A percentile compares a stretch with the other conserved stretches of the same genome.
These are phyloP conservation scores for Stichopus chloronotus DNA, from an alignment of 35 echinoderm and acorn worm species.

Conservation along the genomic window DNA sequence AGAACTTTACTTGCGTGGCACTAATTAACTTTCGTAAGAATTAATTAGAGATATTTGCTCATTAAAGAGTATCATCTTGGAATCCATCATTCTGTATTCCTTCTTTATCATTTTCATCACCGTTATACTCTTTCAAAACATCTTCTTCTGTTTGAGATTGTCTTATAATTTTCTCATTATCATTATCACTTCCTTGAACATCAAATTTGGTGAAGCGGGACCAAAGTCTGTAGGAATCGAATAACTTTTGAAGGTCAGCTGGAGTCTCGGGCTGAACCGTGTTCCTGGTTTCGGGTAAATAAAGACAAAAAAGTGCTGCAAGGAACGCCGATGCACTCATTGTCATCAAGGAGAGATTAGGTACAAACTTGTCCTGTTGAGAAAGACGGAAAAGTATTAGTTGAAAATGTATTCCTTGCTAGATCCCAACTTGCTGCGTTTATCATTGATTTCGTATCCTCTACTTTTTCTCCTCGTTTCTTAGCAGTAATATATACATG, in stretches of 20 bases:
- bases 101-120: neutral
- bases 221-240: neutral
- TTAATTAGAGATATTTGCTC: neutral
- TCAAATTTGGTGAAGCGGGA: conserved; percentile 1
- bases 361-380: conserved; percentile 39
- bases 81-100: neutral
- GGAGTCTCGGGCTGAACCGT: conserved; percentile 28
- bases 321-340: conserved; percentile 30
- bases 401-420: no score
- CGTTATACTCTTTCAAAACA: neutral
- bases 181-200: neutral
- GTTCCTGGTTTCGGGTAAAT: conserved; percentile 16
- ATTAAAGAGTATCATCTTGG: neutral
- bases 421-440: no score
- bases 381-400: neutral
- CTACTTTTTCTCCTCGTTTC: no score
- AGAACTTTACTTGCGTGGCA: no score
- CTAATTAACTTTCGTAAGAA: no score
- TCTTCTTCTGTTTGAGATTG: neutral
- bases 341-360: conserved; percentile 4
- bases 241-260: neutral
- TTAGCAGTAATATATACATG: no score
- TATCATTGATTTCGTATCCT: no score
- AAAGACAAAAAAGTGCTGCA: neutral
- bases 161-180: neutral